phyloP scores from a whole-genome alignment of 1,140 invertebrate genomes.

The Hirudo medicinalis region DNA sequence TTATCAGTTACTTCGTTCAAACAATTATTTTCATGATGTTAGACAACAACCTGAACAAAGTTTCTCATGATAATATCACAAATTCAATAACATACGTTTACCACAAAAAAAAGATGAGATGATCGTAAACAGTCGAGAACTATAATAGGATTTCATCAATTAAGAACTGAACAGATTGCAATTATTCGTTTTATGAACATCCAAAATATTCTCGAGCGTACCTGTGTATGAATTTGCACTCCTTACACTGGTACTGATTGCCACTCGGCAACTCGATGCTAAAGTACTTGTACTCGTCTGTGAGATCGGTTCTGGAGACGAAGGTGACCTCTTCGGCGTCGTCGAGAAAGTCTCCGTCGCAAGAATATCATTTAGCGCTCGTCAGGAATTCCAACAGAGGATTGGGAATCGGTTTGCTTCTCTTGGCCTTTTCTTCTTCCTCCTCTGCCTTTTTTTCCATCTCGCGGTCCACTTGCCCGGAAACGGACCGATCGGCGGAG shows the following conservation, averaged over 20 bases:
- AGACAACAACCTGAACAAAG: no score
- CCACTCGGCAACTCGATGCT: conserved; percentile 9
- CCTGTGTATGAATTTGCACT: conserved; percentile 19
- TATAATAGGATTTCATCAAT: no score
- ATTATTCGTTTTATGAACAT: no score
- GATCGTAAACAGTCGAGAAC: no score
- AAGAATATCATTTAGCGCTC: not conserved
- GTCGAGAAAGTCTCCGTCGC: conserved; percentile 9
- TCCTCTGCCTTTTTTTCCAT: not conserved
- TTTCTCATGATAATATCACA: no score
- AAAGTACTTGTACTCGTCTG: conserved; percentile 12
- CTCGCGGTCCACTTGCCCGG: not conserved
- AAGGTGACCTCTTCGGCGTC: not conserved
- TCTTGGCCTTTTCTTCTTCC: not conserved
- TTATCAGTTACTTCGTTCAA: no score
- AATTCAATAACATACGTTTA: no score
- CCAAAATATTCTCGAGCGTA: not conserved
- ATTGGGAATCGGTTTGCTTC: not conserved
- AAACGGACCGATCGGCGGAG: not conserved
- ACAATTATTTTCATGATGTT: no score
- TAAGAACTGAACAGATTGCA: no score
- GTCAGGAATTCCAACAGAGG: not conserved
- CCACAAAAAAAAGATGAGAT: no score
- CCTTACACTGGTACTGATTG: conserved; percentile 20
- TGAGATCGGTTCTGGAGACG: not conserved